These are phyloP conservation scores for Drosophila pseudotalamancana DNA, from an alignment of 2,888 invertebrate species.

Conservation along the genomic window DNA sequence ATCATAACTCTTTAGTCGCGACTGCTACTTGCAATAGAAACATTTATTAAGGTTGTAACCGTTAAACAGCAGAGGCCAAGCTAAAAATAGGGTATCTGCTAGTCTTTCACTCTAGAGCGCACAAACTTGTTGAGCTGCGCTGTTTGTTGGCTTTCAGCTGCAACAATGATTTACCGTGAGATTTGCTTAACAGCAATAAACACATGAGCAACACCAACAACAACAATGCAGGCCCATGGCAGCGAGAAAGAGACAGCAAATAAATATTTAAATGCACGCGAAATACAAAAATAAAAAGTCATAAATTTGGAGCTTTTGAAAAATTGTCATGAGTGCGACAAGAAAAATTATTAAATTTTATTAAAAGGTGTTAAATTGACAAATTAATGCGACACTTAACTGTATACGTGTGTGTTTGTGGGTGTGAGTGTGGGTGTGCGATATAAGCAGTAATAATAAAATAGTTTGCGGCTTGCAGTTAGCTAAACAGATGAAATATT, in stretches of 20 bases:
- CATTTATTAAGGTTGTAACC: too few relatives aligned
- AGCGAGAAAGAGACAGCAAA: conserved; percentile 3
- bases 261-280: conserved; percentile 44
- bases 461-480: too few relatives aligned
- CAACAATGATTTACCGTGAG: conserved; percentile 62
- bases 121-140: too few relatives aligned
- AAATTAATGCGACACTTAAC: conserved; percentile 61
- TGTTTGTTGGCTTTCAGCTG: conserved; percentile 23
- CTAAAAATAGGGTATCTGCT: too few relatives aligned
- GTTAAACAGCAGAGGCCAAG: too few relatives aligned
- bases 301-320: conserved; percentile 71
- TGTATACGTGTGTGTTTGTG: conserved; percentile 20
- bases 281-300: conserved; percentile 47
- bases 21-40: too few relatives aligned
- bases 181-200: conserved; percentile 43
- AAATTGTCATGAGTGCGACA: conserved; percentile 47
- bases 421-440: conserved; percentile 4
- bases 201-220: conserved; percentile 12
- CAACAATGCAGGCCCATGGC: conserved; percentile 5
- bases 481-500: too few relatives aligned
- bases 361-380: conserved; percentile 76
- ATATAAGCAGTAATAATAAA: too few relatives aligned
- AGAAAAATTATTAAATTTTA: conserved; percentile 60
- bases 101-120: too few relatives aligned
- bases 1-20: too few relatives aligned